Base-by-base conservation (phyloP, 2,888 invertebrate species). In the Dioctria rufipes region DNA sequence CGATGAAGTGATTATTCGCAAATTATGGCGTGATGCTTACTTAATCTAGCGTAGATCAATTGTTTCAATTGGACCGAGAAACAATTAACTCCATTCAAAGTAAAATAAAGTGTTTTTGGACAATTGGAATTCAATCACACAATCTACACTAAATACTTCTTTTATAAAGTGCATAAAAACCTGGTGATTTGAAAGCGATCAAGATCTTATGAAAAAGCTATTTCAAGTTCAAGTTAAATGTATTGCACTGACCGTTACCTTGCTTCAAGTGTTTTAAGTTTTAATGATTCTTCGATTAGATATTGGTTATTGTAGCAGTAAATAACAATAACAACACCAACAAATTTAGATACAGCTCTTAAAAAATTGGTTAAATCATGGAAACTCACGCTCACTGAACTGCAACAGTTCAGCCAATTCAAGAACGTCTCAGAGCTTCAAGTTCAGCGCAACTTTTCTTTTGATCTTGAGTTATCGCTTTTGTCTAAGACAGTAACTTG, bases 171-270 rank as follows among this genome's bases (percentile, higher is more conserved):
- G 49, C 49, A 46, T 6, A 13, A 69, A 46, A 69, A 69, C 25
- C 69, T 49, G 51, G 13, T 69, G 46, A 69, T 49, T 69, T 69
- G 69, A 13, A 46, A 69, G 61, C 6, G 37, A 37, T 4, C n/a
- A 25, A 61, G 4, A 61, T 13, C 37, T 5, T 69, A 69, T 71
- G 54, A 54, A 71, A 71, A 58, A 51, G 80, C 80, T 75, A 78
- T 82, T 82, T 80, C 46, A 60, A 82, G 65, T 40, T 79, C 80
- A 61, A 61, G 61, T 61, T 61, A 61, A 61, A 5, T n/a, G 61
- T 37, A 39, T 39, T n/a, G 61, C 61, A 61, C 8, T 61, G 61
- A 61, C 61, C 61, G 61, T 61, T 61, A 61, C 61, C 61, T 61
- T 61, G 61, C 4, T 5, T 37, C 25, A 13, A 11, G 61, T 37